Base-by-base conservation (phyloP, 1,140 invertebrate genomes). In the Zaprionus gabonicus region DNA sequence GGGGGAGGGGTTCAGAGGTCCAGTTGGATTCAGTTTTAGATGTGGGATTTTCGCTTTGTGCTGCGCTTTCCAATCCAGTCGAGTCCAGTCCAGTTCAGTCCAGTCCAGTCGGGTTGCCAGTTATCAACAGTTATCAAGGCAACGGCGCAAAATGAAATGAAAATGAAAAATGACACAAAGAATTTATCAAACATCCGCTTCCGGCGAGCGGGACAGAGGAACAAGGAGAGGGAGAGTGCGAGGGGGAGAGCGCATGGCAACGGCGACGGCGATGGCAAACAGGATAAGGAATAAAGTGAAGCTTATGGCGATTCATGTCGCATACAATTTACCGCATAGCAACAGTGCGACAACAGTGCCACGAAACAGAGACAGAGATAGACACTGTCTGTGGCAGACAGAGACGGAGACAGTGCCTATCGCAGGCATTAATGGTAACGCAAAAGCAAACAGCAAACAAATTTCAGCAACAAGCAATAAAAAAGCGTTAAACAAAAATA, bases 171-270 rank as follows among this genome's bases (percentile, higher is more conserved):
- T 86, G 75, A 72, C 78, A 77, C 69, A 75, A 69, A 66, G 74
- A 86, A 87, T 77, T 80, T 82, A 86, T 86, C 83, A 86, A 86
- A 82, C 72, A 80, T 87, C 83, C 77, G 80, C 72, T 86, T 86
- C 83, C 83, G 83, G 76, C 71, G 31, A 34, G 4, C 79, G 68
- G 57, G 60, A 57, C 57, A 31, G 41, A 46, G 25, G 3, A 15
- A 27, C 28, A 20, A 2, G 20, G 34, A 20, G 15, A 62, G 28
- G 28, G 2, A 69, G 3, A 28, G 56, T 20, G 20, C 20, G 20
- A 20, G n/a, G 7, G 25, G 41, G 2, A 2, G 5, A n/a, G 13
- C 31, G 13, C 20, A 20, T 36, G 15, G 36, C 12, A 34, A 34
- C 15, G 41, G 56, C 38, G 20, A 34, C 17, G 27, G 27, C 38